Conservation (phyloP, 2,797 vertebrate genomes). For the Menidia menidia region DNA sequence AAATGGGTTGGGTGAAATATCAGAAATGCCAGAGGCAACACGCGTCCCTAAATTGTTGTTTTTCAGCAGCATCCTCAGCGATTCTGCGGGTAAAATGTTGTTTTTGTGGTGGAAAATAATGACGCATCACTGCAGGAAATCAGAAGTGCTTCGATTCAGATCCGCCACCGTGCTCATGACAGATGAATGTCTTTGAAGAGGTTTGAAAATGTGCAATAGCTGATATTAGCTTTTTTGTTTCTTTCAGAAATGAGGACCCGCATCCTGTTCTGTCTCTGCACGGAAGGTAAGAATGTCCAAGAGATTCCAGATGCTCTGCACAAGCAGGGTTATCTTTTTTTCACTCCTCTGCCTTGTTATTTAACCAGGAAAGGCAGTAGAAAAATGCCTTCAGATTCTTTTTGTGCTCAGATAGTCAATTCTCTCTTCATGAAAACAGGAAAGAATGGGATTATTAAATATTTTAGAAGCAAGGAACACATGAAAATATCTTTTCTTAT, state of each 20-base stretch:
- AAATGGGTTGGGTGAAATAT: too few species aligned
- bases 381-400: not conserved
- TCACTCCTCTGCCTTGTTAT: not conserved
- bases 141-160: not conserved
- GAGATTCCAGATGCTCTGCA: not conserved
- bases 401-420: not conserved
- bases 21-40: too few species aligned
- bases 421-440: not conserved
- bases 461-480: too few species aligned
- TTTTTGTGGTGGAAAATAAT: too few species aligned
- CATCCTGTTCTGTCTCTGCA: not conserved
- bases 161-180: not conserved
- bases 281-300: not conserved
- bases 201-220: not conserved
- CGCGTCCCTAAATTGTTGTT: too few species aligned
- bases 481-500: too few species aligned
- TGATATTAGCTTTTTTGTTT: not conserved
- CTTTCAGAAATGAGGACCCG: not conserved
- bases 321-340: not conserved
- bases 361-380: not conserved
- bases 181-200: not conserved
- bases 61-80: too few species aligned
- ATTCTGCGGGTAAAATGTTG: too few species aligned
- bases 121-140: not conserved
- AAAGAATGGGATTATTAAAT: not conserved